Base-by-base conservation (phyloP, 1,140 invertebrate species). In the Danaus plexippus region DNA sequence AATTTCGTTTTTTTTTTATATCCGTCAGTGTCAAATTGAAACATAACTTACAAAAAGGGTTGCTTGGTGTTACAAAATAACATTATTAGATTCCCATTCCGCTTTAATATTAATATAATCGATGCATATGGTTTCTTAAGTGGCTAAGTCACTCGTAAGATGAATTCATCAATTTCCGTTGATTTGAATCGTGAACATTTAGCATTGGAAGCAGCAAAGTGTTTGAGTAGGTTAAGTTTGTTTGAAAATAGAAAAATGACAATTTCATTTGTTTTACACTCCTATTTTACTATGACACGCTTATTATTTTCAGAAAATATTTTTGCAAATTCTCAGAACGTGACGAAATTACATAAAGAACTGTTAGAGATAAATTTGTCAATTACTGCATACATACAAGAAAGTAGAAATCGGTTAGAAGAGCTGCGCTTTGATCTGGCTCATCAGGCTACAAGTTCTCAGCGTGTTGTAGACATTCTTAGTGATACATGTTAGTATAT, bases 311-410 rank as follows among this genome's bases (percentile, higher is more conserved):
- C 65, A 86, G 83, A 70, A 64, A 74, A 79, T 58, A 77, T 86
- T 63, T 72, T 61, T 40, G 49, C 59, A 46, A 80, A 74, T 47
- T 74, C 64, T 44, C 49, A 75, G 69, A 77, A 71, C 41, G 52
- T 82, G 9, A 65, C 61, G 47, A 13, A 57, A 48, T 59, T 77
- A 32, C 80, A 87, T 43, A 80, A 73, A 53, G 74, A 81, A 52
- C 61, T 88, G 41, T 75, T 83, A 56, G 80, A 87, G 59, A 67
- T 82, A 11, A 86, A 88, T 60, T 61, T 85, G 41, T 81, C 85
- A n/a, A 56, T 87, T 51, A 71, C 67, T 54, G 69, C 78, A 3
- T 87, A 88, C 47, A 73, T 88, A n/a, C 74, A 84, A 56, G 85
- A 88, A 64, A 87, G 82, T 63, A 80, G 82, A 50, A 75, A 65